Percentiles rank a stretch among this genome's conserved stretches.
These are phyloP conservation scores for Ctenopoma multispine DNA, from an alignment of 2,797 vertebrate genomes.

Conservation along the genomic window DNA sequence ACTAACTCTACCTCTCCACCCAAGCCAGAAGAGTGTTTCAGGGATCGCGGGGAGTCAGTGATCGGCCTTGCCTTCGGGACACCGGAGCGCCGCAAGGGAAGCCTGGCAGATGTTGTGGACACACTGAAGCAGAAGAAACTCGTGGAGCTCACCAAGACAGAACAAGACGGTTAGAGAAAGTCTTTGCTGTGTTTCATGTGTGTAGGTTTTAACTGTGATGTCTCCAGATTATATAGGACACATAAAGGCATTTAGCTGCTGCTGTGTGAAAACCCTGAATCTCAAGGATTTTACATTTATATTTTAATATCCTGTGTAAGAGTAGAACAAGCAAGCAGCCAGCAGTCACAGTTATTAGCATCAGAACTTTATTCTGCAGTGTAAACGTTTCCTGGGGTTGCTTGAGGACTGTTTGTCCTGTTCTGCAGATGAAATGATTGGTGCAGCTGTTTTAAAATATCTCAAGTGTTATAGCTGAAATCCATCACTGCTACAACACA, in stretches of 20 bases:
- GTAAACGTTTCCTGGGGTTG: background rate
- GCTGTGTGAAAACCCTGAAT: background rate
- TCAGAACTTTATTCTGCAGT: background rate
- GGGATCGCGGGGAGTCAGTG: slow-evolving; percentile 89
- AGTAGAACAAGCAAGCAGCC: background rate
- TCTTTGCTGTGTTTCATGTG: background rate
- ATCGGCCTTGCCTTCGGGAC: slow-evolving; percentile 91
- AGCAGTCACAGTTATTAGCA: background rate
- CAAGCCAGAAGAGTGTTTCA: slow-evolving; percentile 92
- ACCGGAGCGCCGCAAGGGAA: slow-evolving; percentile 95
- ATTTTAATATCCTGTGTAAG: background rate
- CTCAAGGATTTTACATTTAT: background rate
- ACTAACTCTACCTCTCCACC: slow-evolving; percentile 95
- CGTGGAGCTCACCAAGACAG: slow-evolving; percentile 95
- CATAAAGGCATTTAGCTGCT: background rate
- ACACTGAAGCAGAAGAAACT: slow-evolving; percentile 97
- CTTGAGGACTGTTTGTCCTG: background rate
- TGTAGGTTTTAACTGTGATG: slow-evolving; percentile 9
- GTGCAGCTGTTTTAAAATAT: background rate
- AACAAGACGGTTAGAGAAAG: slow-evolving; percentile 90
- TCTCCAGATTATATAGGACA: background rate
- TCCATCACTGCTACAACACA: background rate
- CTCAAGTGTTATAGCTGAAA: background rate
- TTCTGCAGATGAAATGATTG: background rate
- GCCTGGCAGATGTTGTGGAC: slow-evolving; percentile 97